Conservation (phyloP, 2,888 invertebrate species). For the Ichneumoninae sp. region DNA sequence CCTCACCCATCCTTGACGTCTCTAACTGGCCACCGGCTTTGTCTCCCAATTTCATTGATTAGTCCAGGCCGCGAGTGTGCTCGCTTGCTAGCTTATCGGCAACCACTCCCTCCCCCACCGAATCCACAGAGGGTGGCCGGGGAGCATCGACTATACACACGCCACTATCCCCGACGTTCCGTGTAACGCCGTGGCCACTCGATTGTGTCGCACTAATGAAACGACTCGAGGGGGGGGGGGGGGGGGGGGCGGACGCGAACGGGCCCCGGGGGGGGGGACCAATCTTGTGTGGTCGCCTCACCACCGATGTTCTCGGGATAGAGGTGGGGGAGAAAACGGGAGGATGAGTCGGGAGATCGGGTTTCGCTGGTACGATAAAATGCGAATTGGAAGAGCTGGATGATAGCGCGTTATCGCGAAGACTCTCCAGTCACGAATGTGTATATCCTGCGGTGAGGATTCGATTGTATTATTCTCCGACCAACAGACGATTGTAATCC, state of each 20-base stretch:
- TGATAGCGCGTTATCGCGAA: conserved; percentile 62
- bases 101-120: conserved; percentile 56
- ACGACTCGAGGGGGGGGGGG: conserved; percentile 78
- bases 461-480: conserved; percentile 54
- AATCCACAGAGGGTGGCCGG: conserved; percentile 55
- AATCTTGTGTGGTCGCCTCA: conserved; percentile 75
- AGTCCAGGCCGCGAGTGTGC: conserved; percentile 71
- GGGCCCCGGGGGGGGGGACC: conserved; percentile 72
- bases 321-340: conserved; percentile 27
- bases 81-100: conserved; percentile 75
- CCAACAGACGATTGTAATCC: conserved; percentile 54
- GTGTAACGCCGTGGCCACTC: conserved; percentile 70
- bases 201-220: conserved; percentile 83
- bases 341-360: conserved; percentile 53
- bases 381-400: conserved; percentile 64
- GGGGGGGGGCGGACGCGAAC: conserved; percentile 70
- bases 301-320: conserved; percentile 39
- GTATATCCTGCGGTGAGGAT: conserved; percentile 15
- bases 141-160: conserved; percentile 45
- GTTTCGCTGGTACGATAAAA: conserved; percentile 56
- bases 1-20: conserved; percentile 67
- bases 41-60: conserved; percentile 84
- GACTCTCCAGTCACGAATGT: conserved; percentile 45
- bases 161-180: conserved; percentile 46
- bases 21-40: conserved; percentile 74